Base-by-base conservation (phyloP, 2,888 invertebrate species). In the Parnassius smintheus region DNA sequence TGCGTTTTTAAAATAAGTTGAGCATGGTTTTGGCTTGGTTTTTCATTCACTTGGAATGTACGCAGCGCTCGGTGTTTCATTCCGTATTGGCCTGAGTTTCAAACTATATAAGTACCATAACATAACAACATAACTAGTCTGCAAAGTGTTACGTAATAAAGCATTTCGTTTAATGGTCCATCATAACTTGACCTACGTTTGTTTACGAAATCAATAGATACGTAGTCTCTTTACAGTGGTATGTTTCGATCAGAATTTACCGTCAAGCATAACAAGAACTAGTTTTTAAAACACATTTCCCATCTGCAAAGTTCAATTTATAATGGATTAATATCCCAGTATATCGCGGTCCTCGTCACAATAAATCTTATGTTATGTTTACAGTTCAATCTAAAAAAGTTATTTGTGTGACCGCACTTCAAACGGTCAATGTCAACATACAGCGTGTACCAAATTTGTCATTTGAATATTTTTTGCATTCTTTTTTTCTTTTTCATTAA, bases 401-500 rank as follows among this genome's bases (percentile, higher is more conserved):
- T 56, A n/a, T 56, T 60, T 67, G 67, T 66, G 61, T 68, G 70
- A 68, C 69, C 68, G 68, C 67, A 63, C 69, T 66, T 55, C 45
- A 60, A 70, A 70, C 75, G 74, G 76, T 77, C 77, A 77, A 75
- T 77, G 77, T 75, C 77, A 77, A 75, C 65, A 70, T 71, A 72
- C 68, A 75, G 73, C 72, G 71, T 77, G 75, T 70, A 72, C 64
- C 69, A 71, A 72, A 75, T 74, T 75, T 75, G 75, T 78, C 73
- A 72, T 75, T 76, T 77, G 72, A 75, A 76, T 73, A 75, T 75
- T 78, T 75, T 77, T 75, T 72, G 72, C 70, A 66, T 69, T 57
- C 54, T 65, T 69, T 66, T 65, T 35, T 35, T 71, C 71, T 72
- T 63, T 65, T 69, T 66, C 68, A 73, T 75, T 73, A 75, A 75